Conservation (phyloP, 2,797 vertebrate species). For the Oryzias dopingdopingensis region DNA sequence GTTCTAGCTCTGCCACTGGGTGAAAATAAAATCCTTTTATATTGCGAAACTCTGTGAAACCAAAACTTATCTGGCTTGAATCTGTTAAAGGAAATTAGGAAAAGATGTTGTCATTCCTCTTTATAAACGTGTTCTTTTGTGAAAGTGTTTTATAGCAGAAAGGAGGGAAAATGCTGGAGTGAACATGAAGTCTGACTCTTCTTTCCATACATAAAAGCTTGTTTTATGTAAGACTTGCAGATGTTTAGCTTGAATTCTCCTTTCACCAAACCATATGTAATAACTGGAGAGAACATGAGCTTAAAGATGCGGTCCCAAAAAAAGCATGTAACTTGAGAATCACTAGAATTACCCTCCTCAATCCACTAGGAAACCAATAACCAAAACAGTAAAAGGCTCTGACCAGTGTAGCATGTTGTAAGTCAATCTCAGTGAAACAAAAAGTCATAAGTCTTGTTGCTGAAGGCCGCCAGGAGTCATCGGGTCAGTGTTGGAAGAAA, state of each 20-base stretch:
- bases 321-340: conserved; percentile 4
- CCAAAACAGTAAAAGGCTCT: conserved; percentile 4
- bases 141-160: conserved; percentile 2
- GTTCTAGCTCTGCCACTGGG: not conserved
- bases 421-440: conserved; percentile 40
- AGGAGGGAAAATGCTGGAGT: not conserved
- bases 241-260: not conserved
- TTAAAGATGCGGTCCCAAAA: not conserved
- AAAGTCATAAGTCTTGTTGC: conserved; percentile 53
- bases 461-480: conserved; percentile 53
- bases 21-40: not conserved
- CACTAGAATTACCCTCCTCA: conserved; percentile 3
- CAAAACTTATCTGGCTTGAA: not conserved
- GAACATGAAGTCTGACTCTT: not conserved
- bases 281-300: not conserved
- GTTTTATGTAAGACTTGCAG: conserved; percentile 5
- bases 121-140: conserved; percentile 4
- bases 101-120: not conserved
- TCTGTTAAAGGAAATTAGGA: conserved; percentile 1
- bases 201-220: conserved; percentile 7
- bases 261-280: conserved; percentile 4
- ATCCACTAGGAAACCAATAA: conserved; percentile 6
- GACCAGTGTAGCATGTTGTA: conserved; percentile 32
- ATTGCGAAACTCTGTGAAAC: conserved; percentile 4
- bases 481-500: conserved; percentile 60